Conservation (phyloP, 2,888 invertebrate genomes). For the Steinernema scapterisci region DNA sequence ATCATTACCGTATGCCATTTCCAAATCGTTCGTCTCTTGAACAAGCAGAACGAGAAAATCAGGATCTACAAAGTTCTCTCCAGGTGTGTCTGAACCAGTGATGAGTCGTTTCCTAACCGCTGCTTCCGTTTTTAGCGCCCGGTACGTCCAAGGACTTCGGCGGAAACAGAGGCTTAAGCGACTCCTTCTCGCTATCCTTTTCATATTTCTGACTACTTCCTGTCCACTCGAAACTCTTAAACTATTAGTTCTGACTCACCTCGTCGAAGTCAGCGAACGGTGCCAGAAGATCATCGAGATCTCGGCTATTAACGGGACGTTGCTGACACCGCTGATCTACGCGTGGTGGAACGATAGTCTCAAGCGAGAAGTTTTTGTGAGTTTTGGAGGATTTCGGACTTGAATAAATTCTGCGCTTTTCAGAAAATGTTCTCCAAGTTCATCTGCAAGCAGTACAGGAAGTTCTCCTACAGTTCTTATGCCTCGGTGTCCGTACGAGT, state of each 20-base stretch:
- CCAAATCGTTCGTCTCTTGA: background rate
- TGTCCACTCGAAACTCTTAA: background rate
- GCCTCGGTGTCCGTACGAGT: background rate
- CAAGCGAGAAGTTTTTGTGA: constrained; percentile 1
- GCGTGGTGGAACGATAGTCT: constrained; percentile 16
- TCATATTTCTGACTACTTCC: constrained; percentile 5
- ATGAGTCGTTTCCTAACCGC: background rate
- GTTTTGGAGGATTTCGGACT: background rate
- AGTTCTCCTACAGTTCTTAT: constrained; percentile 2
- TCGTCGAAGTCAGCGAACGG: background rate
- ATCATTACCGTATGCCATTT: background rate
- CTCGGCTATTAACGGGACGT: background rate
- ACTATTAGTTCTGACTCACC: background rate
- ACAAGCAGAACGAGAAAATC: background rate
- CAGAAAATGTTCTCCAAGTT: background rate
- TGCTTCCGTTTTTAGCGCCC: background rate
- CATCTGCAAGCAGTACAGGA: constrained; percentile 16
- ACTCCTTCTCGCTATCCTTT: background rate
- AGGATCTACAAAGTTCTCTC: background rate
- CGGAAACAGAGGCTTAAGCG: constrained; percentile 9
- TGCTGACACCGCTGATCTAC: constrained; percentile 4
- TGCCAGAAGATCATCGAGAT: background rate
- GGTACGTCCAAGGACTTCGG: background rate
- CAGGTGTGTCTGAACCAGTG: background rate
- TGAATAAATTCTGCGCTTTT: background rate